A percentile compares a stretch with the other conserved stretches of the same genome.
phyloP scores from a whole-genome alignment of 64 coral and sea anemone species.

The Porites australiensis region DNA sequence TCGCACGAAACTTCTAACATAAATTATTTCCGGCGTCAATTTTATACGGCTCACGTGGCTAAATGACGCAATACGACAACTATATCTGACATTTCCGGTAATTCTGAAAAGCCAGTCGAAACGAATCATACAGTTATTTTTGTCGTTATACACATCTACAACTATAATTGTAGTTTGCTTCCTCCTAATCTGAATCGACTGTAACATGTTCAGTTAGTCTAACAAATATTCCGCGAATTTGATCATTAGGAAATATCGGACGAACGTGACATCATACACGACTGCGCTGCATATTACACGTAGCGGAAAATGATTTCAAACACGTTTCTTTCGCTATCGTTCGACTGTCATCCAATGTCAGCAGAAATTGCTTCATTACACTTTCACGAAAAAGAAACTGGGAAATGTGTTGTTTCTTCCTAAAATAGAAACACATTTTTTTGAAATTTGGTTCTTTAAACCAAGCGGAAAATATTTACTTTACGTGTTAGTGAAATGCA shows the following conservation, averaged over 20 bases:
- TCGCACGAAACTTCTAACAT: background rate
- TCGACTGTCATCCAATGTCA: too few relatives aligned
- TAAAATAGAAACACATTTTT: too few relatives aligned
- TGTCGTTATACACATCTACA: background rate
- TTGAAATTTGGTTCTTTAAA: too few relatives aligned
- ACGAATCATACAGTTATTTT: constrained; percentile 34
- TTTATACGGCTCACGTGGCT: constrained; percentile 84
- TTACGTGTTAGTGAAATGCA: too few relatives aligned
- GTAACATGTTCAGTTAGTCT: background rate
- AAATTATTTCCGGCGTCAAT: constrained; percentile 29
- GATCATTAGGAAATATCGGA: background rate
- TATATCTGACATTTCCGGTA: constrained; percentile 52
- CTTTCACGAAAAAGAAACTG: too few relatives aligned
- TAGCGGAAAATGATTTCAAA: background rate
- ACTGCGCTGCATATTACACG: background rate
- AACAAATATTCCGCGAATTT: too few relatives aligned
- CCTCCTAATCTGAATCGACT: background rate
- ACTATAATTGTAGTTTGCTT: constrained; percentile 13
- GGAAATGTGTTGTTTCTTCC: too few relatives aligned
- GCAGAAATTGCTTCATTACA: too few relatives aligned
- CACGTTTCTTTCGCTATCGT: background rate
- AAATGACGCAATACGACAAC: constrained; percentile 72
- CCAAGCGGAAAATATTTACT: too few relatives aligned
- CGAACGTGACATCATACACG: background rate
- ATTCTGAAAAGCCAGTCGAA: background rate